A percentile compares a stretch with the other conserved stretches of the same genome.
Conservation (phyloP, 2,113 vertebrate genomes). For the Chroicocephalus ridibundus region DNA sequence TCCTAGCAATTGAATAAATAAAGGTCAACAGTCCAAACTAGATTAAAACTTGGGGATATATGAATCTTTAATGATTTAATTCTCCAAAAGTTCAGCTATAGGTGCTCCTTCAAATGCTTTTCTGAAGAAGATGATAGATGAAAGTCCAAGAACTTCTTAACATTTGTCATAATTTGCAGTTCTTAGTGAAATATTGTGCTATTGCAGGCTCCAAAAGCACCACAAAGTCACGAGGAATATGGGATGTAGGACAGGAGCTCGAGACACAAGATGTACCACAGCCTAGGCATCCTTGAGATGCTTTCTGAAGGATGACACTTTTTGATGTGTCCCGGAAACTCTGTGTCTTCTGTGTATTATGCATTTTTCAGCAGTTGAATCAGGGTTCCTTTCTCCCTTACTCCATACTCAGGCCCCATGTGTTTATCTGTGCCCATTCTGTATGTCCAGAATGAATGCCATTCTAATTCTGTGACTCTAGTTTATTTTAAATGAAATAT, state of each 20-base stretch:
- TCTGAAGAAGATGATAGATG: background rate
- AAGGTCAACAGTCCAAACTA: slow-evolving; percentile 18
- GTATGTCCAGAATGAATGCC: background rate
- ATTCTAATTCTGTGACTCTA: background rate
- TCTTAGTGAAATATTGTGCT: background rate
- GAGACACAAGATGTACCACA: rapidly evolving
- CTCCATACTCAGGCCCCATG: background rate
- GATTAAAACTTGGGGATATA: slow-evolving; percentile 4
- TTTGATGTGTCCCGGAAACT: background rate
- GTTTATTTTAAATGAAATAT: background rate
- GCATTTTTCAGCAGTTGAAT: background rate
- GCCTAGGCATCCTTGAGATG: background rate
- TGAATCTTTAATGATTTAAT: slow-evolving; percentile 30
- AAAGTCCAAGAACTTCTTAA: background rate
- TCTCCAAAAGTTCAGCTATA: background rate
- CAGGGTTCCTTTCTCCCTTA: background rate
- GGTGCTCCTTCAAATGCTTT: background rate
- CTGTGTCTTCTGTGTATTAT: background rate
- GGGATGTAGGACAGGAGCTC: background rate
- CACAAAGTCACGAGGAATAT: background rate
- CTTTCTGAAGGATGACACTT: background rate
- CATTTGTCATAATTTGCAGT: background rate
- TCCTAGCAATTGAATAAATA: slow-evolving; percentile 9
- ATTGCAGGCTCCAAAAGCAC: background rate
- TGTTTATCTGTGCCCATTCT: background rate